phyloP scores from a whole-genome alignment of 2,888 invertebrate species.

The Luffia ferchaultella region DNA sequence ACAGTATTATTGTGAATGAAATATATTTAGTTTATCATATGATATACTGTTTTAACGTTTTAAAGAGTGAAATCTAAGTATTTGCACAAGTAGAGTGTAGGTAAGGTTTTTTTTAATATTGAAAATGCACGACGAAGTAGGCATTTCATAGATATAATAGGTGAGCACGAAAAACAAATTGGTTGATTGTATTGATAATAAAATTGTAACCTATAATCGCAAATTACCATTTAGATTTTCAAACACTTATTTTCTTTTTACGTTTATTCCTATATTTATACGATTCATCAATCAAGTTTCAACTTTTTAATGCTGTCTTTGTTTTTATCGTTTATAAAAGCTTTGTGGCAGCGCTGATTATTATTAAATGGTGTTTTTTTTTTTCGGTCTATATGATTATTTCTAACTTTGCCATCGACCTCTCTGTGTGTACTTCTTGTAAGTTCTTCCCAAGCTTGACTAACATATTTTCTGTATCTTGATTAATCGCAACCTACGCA shows the following conservation, averaged over 20 bases:
- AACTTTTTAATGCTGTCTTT: background rate
- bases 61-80: too few species aligned
- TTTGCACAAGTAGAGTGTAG: too few species aligned
- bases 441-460: constrained; percentile 36
- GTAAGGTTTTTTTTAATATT: too few species aligned
- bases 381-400: background rate
- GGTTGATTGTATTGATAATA: constrained; percentile 7
- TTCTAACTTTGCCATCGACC: constrained; percentile 21
- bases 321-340: constrained; percentile 21
- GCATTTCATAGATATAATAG: constrained; percentile 3
- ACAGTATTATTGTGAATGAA: too few species aligned
- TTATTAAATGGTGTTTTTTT: constrained; percentile 26
- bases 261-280: constrained; percentile 19
- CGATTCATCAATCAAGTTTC: background rate
- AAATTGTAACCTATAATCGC: background rate
- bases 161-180: constrained; percentile 14
- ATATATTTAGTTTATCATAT: too few species aligned
- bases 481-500: constrained; percentile 77
- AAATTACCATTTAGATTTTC: too few species aligned
- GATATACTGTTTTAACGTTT: too few species aligned
- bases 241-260: constrained; percentile 25
- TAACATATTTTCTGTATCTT: constrained; percentile 68
- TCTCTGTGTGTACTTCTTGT: constrained; percentile 22
- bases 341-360: constrained; percentile 56
- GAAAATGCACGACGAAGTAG: background rate